Conservation (phyloP, 2,888 invertebrate species). For the Pseudolycoriella hygida region DNA sequence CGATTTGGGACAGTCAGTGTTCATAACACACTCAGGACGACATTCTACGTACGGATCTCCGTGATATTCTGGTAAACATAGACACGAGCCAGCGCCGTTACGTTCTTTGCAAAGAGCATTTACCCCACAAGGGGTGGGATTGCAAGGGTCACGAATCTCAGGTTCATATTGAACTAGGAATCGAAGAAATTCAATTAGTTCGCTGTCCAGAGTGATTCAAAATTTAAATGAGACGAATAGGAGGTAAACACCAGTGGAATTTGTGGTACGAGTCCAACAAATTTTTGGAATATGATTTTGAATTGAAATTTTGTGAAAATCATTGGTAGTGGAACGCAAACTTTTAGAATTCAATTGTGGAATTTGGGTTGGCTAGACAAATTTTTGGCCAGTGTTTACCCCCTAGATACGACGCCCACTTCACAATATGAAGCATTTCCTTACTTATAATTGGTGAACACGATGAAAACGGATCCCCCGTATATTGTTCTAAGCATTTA, state of each 20-base stretch:
- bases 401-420: too few relatives aligned
- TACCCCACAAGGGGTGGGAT: constrained; percentile 72
- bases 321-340: too few relatives aligned
- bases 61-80: constrained; percentile 62
- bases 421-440: constrained; percentile 12
- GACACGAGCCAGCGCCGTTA: constrained; percentile 68
- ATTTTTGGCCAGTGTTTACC: too few relatives aligned
- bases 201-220: not conserved
- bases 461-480: constrained; percentile 71
- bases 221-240: not conserved
- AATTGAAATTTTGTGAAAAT: too few relatives aligned
- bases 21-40: constrained; percentile 69
- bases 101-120: constrained; percentile 70
- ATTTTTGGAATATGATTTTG: too few relatives aligned
- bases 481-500: constrained; percentile 59
- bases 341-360: too few relatives aligned
- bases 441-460: constrained; percentile 41
- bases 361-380: too few relatives aligned
- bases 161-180: constrained; percentile 35
- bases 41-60: constrained; percentile 80
- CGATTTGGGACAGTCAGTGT: constrained; percentile 58
- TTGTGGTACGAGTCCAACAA: too few relatives aligned
- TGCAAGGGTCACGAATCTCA: constrained; percentile 52
- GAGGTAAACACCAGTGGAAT: not conserved
- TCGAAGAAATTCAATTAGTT: not conserved